Conservation (phyloP, 2,888 invertebrate species). For the Fragum whitleyi region DNA sequence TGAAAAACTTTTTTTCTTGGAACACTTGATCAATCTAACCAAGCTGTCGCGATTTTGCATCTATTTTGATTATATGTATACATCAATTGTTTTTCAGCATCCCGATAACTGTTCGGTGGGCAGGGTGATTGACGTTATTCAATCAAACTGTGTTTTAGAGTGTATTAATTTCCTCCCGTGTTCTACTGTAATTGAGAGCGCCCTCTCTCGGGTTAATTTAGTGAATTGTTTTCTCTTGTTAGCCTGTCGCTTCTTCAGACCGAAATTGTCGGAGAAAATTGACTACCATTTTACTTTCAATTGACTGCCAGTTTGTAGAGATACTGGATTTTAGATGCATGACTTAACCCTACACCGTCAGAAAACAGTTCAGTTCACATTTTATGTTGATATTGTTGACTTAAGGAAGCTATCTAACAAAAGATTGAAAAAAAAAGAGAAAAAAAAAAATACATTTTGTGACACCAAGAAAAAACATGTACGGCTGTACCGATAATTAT, state of each 20-base stretch:
- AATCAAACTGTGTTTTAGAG: slow-evolving; percentile 44
- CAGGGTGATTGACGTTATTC: slow-evolving; percentile 45
- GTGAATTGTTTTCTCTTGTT: slow-evolving; percentile 56
- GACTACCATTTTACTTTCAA: neutral
- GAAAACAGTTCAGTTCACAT: neutral
- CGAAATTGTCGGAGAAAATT: neutral
- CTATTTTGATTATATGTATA: slow-evolving; percentile 24
- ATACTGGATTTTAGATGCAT: no score
- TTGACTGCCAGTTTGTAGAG: no score
- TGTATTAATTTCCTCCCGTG: slow-evolving; percentile 44
- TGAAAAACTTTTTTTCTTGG: no score
- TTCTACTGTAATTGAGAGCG: slow-evolving; percentile 53
- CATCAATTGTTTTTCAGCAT: slow-evolving; percentile 27
- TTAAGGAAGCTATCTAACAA: neutral
- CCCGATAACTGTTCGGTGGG: slow-evolving; percentile 37
- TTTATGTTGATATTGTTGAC: neutral
- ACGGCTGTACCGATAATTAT: no score
- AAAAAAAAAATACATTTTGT: no score
- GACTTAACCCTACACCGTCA: neutral
- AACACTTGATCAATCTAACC: no score
- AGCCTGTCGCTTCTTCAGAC: slow-evolving; percentile 10
- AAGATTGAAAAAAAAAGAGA: no score
- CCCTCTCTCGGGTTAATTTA: slow-evolving; percentile 53
- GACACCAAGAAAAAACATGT: no score
- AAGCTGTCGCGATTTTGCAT: neutral